phyloP scores from a whole-genome alignment of 2,888 invertebrate genomes.

The Nesidiocoris tenuis region DNA sequence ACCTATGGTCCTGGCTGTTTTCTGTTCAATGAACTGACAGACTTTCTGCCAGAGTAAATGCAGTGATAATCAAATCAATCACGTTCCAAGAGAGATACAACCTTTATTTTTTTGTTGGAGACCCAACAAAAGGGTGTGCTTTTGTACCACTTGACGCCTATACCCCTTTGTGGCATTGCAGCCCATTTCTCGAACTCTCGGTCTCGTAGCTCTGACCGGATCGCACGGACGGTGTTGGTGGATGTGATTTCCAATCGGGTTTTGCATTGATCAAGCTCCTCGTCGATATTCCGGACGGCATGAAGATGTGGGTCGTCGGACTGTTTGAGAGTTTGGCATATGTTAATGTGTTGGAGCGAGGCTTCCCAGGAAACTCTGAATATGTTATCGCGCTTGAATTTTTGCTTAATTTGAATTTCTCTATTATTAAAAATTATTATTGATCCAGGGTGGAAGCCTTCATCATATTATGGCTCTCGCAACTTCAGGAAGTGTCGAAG shows the following conservation, averaged over 20 bases:
- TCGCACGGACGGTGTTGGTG: conserved; percentile 1
- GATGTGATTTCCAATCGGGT: background rate
- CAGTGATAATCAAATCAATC: too few species aligned
- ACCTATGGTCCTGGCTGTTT: too few species aligned
- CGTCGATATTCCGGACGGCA: background rate
- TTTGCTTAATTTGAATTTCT: conserved; percentile 7
- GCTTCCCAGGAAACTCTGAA: conserved; percentile 1
- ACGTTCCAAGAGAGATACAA: too few species aligned
- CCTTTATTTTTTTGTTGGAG: too few species aligned
- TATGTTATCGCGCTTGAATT: conserved; percentile 44
- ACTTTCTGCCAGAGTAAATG: too few species aligned
- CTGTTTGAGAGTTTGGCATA: conserved; percentile 6
- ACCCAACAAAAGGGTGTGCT: too few species aligned
- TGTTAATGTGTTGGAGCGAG: background rate
- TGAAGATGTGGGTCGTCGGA: background rate
- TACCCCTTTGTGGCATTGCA: too few species aligned
- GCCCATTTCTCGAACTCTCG: too few species aligned
- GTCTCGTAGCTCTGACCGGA: too few species aligned
- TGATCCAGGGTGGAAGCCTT: conserved; percentile 32
- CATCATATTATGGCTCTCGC: conserved; percentile 45
- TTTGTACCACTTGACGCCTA: too few species aligned
- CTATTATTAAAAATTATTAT: background rate
- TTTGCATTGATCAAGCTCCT: background rate
- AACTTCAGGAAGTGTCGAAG: conserved; percentile 42
- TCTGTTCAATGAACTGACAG: too few species aligned